These are phyloP conservation scores for Blastobasis lacticolella DNA, from an alignment of 2,888 invertebrate species.

Conservation along the genomic window DNA sequence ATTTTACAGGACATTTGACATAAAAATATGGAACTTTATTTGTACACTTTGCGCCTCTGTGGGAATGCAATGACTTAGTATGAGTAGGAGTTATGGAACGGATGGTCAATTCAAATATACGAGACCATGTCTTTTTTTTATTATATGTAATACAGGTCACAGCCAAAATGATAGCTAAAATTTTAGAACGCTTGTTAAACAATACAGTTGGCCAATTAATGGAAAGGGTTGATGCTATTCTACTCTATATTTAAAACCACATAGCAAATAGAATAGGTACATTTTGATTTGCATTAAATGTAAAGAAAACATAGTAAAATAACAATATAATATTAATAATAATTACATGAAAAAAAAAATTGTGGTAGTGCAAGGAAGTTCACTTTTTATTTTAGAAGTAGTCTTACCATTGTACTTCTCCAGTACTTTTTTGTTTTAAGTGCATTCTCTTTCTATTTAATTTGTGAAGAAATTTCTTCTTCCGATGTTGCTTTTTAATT, in stretches of 20 bases:
- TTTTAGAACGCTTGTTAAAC: no score
- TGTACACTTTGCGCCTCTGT: no score
- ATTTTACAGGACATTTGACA: no score
- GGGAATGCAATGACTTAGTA: no score
- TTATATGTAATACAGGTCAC: no score
- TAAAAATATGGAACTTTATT: no score
- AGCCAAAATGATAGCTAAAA: no score
- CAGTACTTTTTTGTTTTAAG: conserved; percentile 77
- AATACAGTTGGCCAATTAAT: no score
- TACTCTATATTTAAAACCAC: neutral
- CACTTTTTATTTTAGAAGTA: neutral
- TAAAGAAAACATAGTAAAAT: neutral
- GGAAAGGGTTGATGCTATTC: neutral
- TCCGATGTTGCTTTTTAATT: conserved; percentile 66
- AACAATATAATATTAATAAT: neutral
- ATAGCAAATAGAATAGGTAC: neutral
- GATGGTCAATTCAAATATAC: no score
- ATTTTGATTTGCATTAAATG: neutral
- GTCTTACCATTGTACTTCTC: conserved; percentile 80
- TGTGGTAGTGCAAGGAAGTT: neutral
- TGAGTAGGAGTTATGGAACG: no score
- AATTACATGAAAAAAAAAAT: neutral
- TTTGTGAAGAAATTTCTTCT: conserved; percentile 80
- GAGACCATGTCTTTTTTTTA: no score
- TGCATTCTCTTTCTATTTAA: conserved; percentile 83